phyloP scores from a whole-genome alignment of 2,113 vertebrate genomes.

The Centropus bengalensis region DNA sequence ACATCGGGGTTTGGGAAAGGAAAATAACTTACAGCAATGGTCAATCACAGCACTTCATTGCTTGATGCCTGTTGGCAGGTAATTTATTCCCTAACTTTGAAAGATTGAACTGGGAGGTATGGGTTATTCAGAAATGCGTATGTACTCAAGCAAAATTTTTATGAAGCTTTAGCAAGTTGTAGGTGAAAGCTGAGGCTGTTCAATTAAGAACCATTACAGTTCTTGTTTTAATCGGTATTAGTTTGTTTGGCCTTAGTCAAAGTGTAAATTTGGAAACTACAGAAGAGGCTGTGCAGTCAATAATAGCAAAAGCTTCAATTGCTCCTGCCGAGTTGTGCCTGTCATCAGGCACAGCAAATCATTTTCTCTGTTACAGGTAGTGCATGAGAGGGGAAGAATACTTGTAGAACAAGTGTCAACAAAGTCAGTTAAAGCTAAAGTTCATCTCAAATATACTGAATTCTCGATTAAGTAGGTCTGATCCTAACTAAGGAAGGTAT shows the following conservation, averaged over 20 bases:
- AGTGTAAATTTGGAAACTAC: neutral
- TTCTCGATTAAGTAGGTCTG: neutral
- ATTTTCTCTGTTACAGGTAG: neutral
- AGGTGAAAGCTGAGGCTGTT: neutral
- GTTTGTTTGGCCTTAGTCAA: neutral
- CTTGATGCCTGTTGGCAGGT: neutral
- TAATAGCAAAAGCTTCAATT: neutral
- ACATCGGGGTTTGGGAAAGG: neutral
- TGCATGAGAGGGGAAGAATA: neutral
- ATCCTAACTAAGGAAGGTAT: neutral
- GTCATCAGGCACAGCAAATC: neutral
- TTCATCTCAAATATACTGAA: neutral
- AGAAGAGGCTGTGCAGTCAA: neutral
- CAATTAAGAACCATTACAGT: neutral
- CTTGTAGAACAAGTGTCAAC: neutral
- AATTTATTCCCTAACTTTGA: neutral
- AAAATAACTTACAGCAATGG: neutral
- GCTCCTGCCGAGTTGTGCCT: neutral
- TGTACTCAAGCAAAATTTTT: neutral
- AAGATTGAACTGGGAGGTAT: neutral
- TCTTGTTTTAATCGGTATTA: neutral
- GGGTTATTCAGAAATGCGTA: neutral
- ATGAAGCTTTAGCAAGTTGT: neutral
- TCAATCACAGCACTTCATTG: rapidly evolving
- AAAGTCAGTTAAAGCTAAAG: neutral